A percentile compares a stretch with the other conserved stretches of the same genome.
These are phyloP conservation scores for Pollicipes pollicipes DNA, from an alignment of 1,140 invertebrate species.

Conservation along the genomic window DNA sequence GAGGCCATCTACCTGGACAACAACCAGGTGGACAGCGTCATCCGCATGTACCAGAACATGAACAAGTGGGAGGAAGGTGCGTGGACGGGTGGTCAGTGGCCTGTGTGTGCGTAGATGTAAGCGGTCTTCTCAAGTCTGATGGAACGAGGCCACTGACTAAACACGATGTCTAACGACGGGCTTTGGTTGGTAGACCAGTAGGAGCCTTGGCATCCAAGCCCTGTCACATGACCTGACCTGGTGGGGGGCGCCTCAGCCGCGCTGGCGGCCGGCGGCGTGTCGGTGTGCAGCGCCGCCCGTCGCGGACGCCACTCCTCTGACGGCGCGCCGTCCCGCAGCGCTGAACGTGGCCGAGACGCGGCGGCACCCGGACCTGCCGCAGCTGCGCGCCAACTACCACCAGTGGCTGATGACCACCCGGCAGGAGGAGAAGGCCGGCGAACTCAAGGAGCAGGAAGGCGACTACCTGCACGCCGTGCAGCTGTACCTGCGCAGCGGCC, in stretches of 20 bases:
- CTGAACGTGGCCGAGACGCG: slow-evolving; percentile 53
- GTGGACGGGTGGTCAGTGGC: no score
- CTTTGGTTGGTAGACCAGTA: no score
- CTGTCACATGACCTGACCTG: no score
- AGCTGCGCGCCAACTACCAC: slow-evolving; percentile 55
- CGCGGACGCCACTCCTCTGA: slow-evolving; percentile 11
- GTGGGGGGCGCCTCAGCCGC: no score
- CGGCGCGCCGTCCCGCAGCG: slow-evolving; percentile 27
- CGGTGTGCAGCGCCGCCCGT: background rate
- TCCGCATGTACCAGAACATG: slow-evolving; percentile 62
- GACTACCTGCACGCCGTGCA: slow-evolving; percentile 55
- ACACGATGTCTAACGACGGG: no score
- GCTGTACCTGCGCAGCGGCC: slow-evolving; percentile 62
- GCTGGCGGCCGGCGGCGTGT: no score
- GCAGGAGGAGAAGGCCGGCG: slow-evolving; percentile 65
- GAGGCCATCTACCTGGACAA: slow-evolving; percentile 74
- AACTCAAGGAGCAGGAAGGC: slow-evolving; percentile 56
- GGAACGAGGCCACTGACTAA: no score
- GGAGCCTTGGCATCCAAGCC: no score
- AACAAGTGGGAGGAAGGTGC: slow-evolving; percentile 69
- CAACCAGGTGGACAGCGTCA: slow-evolving; percentile 54
- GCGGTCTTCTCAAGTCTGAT: no score
- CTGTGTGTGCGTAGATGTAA: no score
- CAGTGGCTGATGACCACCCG: slow-evolving; percentile 59
- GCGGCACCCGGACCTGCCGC: slow-evolving; percentile 48